These are phyloP conservation scores for Otus sunia DNA, from an alignment of 2,113 vertebrate species.

Conservation along the genomic window DNA sequence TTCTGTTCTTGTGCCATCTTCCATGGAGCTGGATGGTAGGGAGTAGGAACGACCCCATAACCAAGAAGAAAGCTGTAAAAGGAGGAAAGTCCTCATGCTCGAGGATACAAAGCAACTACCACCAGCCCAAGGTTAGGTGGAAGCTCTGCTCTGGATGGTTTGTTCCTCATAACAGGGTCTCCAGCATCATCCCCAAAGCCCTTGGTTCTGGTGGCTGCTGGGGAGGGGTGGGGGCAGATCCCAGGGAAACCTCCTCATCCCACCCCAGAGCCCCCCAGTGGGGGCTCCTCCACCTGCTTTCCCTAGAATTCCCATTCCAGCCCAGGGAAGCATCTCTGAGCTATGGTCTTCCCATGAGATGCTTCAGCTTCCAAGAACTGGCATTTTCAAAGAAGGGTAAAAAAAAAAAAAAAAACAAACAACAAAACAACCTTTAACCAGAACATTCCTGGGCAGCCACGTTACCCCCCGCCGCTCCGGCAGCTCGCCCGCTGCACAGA, in stretches of 20 bases:
- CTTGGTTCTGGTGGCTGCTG: neutral
- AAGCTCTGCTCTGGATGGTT: neutral
- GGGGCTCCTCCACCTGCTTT: neutral
- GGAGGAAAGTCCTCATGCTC: neutral
- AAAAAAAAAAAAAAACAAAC: no score
- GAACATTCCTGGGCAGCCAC: neutral
- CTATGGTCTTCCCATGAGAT: neutral
- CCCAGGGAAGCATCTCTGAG: neutral
- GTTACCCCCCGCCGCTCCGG: fast-evolving
- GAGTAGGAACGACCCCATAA: neutral
- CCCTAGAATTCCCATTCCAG: neutral
- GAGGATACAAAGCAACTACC: neutral
- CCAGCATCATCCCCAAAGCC: neutral
- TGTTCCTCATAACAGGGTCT: neutral
- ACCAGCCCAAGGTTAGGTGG: neutral
- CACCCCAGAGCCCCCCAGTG: neutral
- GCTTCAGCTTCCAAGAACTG: neutral
- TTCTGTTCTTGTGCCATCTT: neutral
- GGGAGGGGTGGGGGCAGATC: neutral
- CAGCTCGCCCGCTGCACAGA: neutral
- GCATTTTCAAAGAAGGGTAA: neutral
- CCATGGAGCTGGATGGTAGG: neutral
- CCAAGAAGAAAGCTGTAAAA: neutral
- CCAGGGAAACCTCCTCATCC: neutral
- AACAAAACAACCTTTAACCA: neutral